Base-by-base conservation (phyloP, 2,797 vertebrate genomes). In the Mormyrus hasselquistii region DNA sequence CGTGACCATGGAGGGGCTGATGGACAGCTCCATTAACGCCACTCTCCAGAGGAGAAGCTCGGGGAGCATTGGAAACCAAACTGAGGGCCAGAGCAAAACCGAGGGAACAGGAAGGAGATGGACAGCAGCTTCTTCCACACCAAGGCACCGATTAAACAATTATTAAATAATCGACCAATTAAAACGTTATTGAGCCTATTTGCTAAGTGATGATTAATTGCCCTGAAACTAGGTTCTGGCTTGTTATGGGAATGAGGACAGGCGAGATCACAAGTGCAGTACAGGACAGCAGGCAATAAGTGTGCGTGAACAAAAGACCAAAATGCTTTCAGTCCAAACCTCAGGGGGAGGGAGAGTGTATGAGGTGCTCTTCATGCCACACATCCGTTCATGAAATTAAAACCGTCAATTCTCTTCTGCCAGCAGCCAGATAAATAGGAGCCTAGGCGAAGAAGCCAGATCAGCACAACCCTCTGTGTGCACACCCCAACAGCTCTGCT, bases 351-450 rank as follows among this genome's bases (percentile, higher is more conserved):
- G 38, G 73, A 2, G 38, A 12, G 73, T n/a, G 34, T n/a, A 8
- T 8, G 16, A 44, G 73, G 6, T n/a, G 6, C 16, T 44, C 38
- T 79, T 41, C 2, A 6, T 41, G 19, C 38, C 38, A 29, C 38
- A 79, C 73, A 79, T 79, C 73, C 73, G 19, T 79, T 47, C 73
- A 79, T 41, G 41, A 79, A 79, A 79, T 79, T 79, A 79, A 79
- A 47, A 44, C 41, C 19, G 73, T 44, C 34, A 44, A 79, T 79
- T 79, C 19, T 79, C 38, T 79, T 7, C 38, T 47, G 34, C 34
- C 0, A 19, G 38, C 38, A 79, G 16, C 73, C 41, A 1, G 41
- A 79, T 79, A 79, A 79, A 79, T 19, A 79, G 73, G 73, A 79
- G 41, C 41, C 29, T 79, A 7, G 16, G 41, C 2, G 16, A 38